Evolutionary conservation across 2,888 invertebrate species (phyloP), one percentile per base, ranked within the genome.

Genomic region (Listrodromus nycthemerus): DNA sequence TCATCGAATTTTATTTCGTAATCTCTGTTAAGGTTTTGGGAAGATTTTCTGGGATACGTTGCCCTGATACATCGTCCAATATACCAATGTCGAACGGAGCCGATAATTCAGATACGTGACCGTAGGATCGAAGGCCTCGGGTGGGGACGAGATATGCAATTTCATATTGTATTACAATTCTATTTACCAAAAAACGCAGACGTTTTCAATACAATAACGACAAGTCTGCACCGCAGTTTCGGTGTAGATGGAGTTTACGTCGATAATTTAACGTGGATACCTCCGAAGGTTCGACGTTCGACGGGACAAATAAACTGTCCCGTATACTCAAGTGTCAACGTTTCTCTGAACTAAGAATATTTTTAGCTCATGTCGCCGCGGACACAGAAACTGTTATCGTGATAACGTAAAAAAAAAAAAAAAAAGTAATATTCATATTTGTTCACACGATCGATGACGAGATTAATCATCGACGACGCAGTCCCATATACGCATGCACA

Each of bases 281-380:
- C 3, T 45, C 41, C 0, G 4, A 16, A 45, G 4, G 41, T 4
- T 45, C 41, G 16, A 41, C 13, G 16, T 41, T 13, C 10, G 16
- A 16, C 41, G 41, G 21, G 74, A 74, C 5, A 37, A 48, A 75
- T 19, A 50, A 19, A n/a, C 45, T 7, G 0, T 27, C 16, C 13
- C 6, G 21, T 75, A 24, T 74, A 30, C 33, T 65, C 74, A 74
- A 74, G 74, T 74, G 74, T 74, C 13, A 65, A 27, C 48, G 16
- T 33, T 48, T 30, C 30, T 19, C 27, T 24, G 45, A 41, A 16
- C 58, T 2, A 19, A 45, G 7, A 45, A 48, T 55, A 55, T 55
- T 24, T 37, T 58, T 58, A 58, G 45, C 27, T 61, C 41, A 27
- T 58, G 73, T 73, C 73, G 58, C 45, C 41, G 24, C 58, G 13